phyloP scores from a whole-genome alignment of 2,888 invertebrate genomes.

The Orthosia incerta region DNA sequence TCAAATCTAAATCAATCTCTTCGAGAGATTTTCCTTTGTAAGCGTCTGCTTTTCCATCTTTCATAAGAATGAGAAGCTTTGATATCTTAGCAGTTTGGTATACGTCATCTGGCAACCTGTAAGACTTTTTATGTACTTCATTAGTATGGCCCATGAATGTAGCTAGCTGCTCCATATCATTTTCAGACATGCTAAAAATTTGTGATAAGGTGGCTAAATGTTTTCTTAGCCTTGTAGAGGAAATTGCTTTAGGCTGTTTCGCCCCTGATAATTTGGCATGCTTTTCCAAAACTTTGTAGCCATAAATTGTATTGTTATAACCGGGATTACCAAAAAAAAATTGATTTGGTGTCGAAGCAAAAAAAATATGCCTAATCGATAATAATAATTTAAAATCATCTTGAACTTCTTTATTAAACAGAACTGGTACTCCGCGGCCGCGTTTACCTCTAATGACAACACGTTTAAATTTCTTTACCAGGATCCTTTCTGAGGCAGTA shows the following conservation, averaged over 20 bases:
- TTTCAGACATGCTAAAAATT: constrained; percentile 68
- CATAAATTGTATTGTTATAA: constrained; percentile 54
- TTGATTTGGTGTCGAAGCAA: constrained; percentile 37
- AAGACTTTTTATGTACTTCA: constrained; percentile 63
- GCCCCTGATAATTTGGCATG: constrained; percentile 61
- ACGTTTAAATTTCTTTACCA: constrained; percentile 67
- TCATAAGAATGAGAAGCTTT: constrained; percentile 70
- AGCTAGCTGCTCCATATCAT: constrained; percentile 69
- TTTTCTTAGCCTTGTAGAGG: constrained; percentile 69
- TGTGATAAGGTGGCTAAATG: constrained; percentile 70
- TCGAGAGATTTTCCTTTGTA: constrained; percentile 24
- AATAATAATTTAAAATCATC: constrained; percentile 55
- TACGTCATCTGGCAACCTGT: constrained; percentile 67
- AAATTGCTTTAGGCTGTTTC: constrained; percentile 68
- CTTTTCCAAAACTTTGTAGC: constrained; percentile 69
- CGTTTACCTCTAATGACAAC: constrained; percentile 68
- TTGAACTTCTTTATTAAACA: constrained; percentile 67
- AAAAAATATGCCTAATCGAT: constrained; percentile 42
- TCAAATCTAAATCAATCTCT: constrained; percentile 35
- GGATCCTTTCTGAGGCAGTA: constrained; percentile 57
- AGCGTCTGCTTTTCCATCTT: constrained; percentile 68
- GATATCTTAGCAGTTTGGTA: constrained; percentile 70
- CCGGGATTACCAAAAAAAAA: constrained; percentile 46
- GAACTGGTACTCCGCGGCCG: constrained; percentile 65
- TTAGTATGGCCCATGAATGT: constrained; percentile 67